These are phyloP conservation scores for Steinernema feltiae DNA, from an alignment of 1,140 invertebrate genomes.

Conservation along the genomic window DNA sequence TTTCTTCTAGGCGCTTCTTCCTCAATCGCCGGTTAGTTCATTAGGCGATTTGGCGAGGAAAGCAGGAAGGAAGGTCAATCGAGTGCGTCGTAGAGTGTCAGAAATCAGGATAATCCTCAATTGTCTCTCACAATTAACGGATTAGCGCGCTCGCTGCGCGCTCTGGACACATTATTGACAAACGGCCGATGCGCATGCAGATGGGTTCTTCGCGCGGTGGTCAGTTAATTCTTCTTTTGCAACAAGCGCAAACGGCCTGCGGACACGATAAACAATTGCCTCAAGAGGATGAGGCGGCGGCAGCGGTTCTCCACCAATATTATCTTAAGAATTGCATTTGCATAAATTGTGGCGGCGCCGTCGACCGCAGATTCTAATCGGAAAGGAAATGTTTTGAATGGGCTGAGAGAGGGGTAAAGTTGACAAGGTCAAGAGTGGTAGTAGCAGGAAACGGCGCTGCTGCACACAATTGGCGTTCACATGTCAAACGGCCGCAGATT, in stretches of 20 bases:
- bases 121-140: constrained; percentile 15
- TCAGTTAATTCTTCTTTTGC: not conserved
- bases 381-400: not conserved
- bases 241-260: not conserved
- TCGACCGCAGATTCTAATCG: constrained; percentile 1
- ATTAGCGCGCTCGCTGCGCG: not conserved
- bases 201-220: not conserved
- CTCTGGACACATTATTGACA: constrained; percentile 2
- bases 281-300: no score
- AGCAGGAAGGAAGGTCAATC: not conserved
- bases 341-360: not conserved
- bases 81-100: not conserved
- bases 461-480: not conserved
- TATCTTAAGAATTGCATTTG: constrained; percentile 13
- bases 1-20: not conserved
- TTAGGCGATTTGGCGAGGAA: not conserved
- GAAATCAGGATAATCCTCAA: constrained; percentile 15
- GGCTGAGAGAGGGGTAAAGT: not conserved
- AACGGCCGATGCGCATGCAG: not conserved
- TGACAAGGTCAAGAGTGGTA: not conserved
- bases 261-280: not conserved
- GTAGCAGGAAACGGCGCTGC: not conserved
- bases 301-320: no score
- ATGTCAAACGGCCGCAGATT: not conserved
- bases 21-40: constrained; percentile 4